Base-by-base conservation (phyloP, 2,113 vertebrate species). In the Chinchilla lanigera region DNA sequence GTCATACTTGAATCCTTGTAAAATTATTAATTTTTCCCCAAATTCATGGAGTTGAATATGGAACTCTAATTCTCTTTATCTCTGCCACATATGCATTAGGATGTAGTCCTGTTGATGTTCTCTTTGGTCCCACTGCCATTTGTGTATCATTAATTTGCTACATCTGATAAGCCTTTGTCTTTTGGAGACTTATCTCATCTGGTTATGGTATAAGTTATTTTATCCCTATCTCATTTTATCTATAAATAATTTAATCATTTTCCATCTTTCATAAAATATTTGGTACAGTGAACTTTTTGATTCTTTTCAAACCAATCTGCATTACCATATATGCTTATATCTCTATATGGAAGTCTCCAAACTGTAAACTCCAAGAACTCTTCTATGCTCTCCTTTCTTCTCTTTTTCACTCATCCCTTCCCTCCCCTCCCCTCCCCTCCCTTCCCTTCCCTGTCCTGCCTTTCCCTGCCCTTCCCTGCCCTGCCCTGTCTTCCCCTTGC, bases 341-440 rank as follows among this genome's bases (percentile, higher is more conserved):
- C 1, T 38, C 24, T 60, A 38, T 17, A 33, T 22, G 24, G 16
- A 86, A 7, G 26, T 24, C 28, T 56, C 24, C 14, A 17, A 47
- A 75, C 38, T 69, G 44, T 60, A 54, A 41, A 56, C 24, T 90
- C 38, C 26, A 19, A 93, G 35, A 86, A 54, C 10, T 28, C 19
- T 73, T 24, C 24, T 28, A 1, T 44, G 12, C 14, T 47, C 24
- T 47, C 22, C 5, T 24, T 12, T 24, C 20, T 22, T 22, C 69
- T 2, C 69, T 38, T 22, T 7, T 9, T 7, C 4, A 2, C 33
- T 6, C 2, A 10, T 22, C 69, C 5, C 8, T 38, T 38, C 19
- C 38, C 38, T 26, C 2, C 38, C 24, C 38, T 26, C 11, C 19
- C 5, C n/a, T 10, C 1, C 19, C 7, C 69, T 71, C 4, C 19